Base-by-base conservation (phyloP, 1,140 invertebrate species). In the Antheraea pernyi region DNA sequence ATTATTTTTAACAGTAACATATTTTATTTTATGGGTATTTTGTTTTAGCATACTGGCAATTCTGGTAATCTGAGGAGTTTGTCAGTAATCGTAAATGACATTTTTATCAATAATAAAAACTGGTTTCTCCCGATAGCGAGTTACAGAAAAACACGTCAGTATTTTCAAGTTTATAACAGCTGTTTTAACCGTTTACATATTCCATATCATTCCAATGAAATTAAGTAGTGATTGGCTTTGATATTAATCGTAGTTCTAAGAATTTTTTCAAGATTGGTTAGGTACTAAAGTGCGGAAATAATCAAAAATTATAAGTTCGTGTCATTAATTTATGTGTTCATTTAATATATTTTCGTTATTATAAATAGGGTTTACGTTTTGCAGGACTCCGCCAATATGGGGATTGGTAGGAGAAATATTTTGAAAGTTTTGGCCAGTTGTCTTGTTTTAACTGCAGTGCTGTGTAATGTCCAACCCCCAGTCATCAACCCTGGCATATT, bases 401-500 rank as follows among this genome's bases (percentile, higher is more conserved):
- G 59, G 64, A 74, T 65, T 19, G 65, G 65, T n/a, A 53, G 19
- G 58, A 69, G 63, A 61, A 59, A 66, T 42, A 37, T 73, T 9
- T 63, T 82, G 30, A 75, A 78, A n/a, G 36, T 76, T 9, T 66
- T 76, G 46, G 67, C 74, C 36, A 37, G 71, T 16, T 58, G 85
- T 59, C 36, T 74, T 22, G 60, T 77, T 10, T n/a, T 89, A n/a
- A 77, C 80, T 36, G 68, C 76, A 19, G 75, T 74, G 59, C 67
- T 73, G 36, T 81, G 78, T 39, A 76, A 74, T 64, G 68, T 81
- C 19, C 81, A 86, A 62, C 77, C 79, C 0, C 81, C 85, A 10
- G 67, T 70, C 10, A 70, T 90, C 2, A 83, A 85, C 58, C 83
- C 86, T 22, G 68, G 71, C 19, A 76, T 91, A 39, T 61, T 89